phyloP scores from a whole-genome alignment of 1,140 invertebrate species.

The Drosophila albomicans region DNA sequence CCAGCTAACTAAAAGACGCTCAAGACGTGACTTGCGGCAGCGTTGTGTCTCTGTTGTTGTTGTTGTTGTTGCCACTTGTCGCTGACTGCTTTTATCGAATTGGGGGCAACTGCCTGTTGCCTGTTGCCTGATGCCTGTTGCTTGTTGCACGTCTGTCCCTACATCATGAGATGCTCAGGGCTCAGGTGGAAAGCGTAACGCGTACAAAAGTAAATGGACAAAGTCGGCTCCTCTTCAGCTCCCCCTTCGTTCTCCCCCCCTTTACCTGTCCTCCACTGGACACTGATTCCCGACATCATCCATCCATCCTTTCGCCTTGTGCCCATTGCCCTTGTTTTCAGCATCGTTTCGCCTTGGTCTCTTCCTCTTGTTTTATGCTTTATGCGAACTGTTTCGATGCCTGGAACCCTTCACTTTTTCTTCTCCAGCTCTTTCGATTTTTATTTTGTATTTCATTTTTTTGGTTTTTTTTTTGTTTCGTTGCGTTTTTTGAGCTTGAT shows the following conservation, averaged over 20 bases:
- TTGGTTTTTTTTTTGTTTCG: conserved; percentile 29
- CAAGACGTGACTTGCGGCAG: conserved; percentile 30
- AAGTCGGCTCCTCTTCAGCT: conserved; percentile 22
- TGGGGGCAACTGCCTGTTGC: conserved; percentile 64
- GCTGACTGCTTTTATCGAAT: conserved; percentile 76
- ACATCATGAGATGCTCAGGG: conserved; percentile 48
- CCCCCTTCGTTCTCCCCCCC: neutral
- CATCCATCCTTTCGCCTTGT: conserved; percentile 35
- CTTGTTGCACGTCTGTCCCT: conserved; percentile 35
- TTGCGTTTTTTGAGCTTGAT: conserved; percentile 64
- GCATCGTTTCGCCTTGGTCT: conserved; percentile 40
- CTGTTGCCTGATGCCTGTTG: conserved; percentile 18
- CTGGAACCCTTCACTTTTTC: conserved; percentile 11
- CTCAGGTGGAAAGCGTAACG: conserved; percentile 76
- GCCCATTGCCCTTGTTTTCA: conserved; percentile 38
- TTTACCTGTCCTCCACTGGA: neutral
- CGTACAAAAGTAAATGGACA: conserved; percentile 79
- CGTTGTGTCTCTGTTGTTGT: conserved; percentile 28
- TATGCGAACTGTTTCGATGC: conserved; percentile 22
- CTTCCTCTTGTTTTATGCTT: conserved; percentile 19
- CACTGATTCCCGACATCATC: conserved; percentile 30
- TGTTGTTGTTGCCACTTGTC: conserved; percentile 57
- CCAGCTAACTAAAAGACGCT: conserved; percentile 63
- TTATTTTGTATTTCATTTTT: conserved; percentile 31
- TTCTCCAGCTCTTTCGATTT: conserved; percentile 27